phyloP scores from a whole-genome alignment of 2,797 vertebrate species.

The Luscinia megarhynchos region DNA sequence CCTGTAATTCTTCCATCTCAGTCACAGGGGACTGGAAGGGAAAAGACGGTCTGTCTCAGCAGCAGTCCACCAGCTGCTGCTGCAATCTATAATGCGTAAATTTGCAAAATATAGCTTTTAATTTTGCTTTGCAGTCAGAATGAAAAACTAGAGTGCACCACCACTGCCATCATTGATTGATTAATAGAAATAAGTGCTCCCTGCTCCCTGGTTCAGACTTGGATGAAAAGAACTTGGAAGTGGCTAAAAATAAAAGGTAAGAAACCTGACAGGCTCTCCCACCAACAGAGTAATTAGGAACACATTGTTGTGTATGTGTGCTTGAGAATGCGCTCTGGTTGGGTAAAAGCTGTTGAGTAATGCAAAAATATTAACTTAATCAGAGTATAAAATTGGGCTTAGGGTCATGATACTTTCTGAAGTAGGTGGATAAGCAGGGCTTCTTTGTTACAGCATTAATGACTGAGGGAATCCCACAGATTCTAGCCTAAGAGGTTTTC shows the following conservation, averaged over 20 bases:
- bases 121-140: slow-evolving; percentile 71
- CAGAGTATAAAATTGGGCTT: neutral
- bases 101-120: slow-evolving; percentile 72
- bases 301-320: neutral
- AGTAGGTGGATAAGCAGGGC: neutral
- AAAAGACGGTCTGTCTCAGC: slow-evolving; percentile 67
- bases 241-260: slow-evolving; percentile 45
- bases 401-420: neutral
- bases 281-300: neutral
- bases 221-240: slow-evolving; percentile 40
- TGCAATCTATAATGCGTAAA: slow-evolving; percentile 45
- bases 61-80: slow-evolving; percentile 71
- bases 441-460: neutral
- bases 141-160: slow-evolving; percentile 49
- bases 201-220: neutral
- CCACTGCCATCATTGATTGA: slow-evolving; percentile 59
- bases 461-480: neutral
- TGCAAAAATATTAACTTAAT: neutral
- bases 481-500: neutral
- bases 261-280: neutral
- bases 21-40: slow-evolving; percentile 67
- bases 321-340: neutral
- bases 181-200: slow-evolving; percentile 44
- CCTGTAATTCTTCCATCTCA: slow-evolving; percentile 39
- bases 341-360: slow-evolving; percentile 8